Base-by-base conservation (phyloP, 35 echinoderm and acorn worm species). In the Antedon bifida region DNA sequence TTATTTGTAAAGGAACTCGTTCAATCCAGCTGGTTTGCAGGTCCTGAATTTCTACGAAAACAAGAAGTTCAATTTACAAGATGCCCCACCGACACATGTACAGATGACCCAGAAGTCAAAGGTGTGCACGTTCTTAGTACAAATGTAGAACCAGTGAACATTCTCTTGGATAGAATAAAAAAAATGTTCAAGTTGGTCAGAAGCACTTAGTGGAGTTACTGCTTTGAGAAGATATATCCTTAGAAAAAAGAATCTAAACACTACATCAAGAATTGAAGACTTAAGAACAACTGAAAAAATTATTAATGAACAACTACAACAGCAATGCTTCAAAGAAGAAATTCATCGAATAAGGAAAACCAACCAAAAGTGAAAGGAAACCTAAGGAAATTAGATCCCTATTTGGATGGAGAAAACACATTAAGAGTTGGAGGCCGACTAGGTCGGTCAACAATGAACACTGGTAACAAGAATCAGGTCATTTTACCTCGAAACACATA, bases 401-500 rank as follows among this genome's bases (percentile, higher is more conserved):
- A 74, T 44, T 74, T 96, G 17, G 91, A 93, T 79, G 74, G 86
- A 75, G 36, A 84, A 8, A 86, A 89, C 13, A 29, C 91, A 26
- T 51, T 96, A 17, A 76, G 92, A 83, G 83, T 96, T 39, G 89
- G 89, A 30, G 93, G 93, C 74, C 73, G 88, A 1, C 35, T 95
- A 16, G 19, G 46, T 26, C 44, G 82, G 79, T 46, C 89, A 73
- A 78, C 45, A 23, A 36, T 86, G 33, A 32, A 82, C 32, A 23
- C 31, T 0, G 28, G 81, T 30, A 86, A 76, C 34, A 90, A 86
- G 75, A 88, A 95, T 75, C 88, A 85, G 10, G 82, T 81, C 5
- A 77, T 91, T 13, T 34, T 91, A 21, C 92, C 86, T 23, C 85
- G 83, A 82, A 83, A 91, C 30, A 38, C 73, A 31, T 89, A 96